These are phyloP conservation scores for Caenorhabditis elegans DNA, from an alignment of 1,140 invertebrate genomes.

Conservation along the genomic window DNA sequence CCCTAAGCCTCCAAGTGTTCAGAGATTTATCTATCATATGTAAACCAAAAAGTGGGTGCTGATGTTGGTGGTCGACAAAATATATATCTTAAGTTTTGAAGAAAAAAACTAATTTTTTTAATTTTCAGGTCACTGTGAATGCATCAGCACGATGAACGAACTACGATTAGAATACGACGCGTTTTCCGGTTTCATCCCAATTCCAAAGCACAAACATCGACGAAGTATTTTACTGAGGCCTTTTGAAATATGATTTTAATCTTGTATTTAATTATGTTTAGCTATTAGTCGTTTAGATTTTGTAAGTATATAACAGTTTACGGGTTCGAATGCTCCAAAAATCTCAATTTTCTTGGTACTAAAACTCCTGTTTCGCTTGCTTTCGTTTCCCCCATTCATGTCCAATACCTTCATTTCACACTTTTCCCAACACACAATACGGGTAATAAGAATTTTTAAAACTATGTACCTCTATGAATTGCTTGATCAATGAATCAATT, in stretches of 20 bases:
- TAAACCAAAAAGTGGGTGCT: no score
- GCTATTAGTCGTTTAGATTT: background rate
- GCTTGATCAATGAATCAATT: constrained; percentile 18
- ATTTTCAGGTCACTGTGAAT: constrained; percentile 14
- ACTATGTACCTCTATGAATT: background rate
- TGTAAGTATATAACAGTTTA: no score
- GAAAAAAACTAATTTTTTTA: no score
- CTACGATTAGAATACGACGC: constrained; percentile 22
- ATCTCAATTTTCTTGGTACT: constrained; percentile 9
- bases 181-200: background rate
- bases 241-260: background rate
- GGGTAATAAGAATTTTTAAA: background rate
- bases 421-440: background rate
- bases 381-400: background rate
- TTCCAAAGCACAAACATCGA: background rate
- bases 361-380: constrained; percentile 5
- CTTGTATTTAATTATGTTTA: no score
- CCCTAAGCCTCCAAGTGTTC: no score
- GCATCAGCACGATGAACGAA: constrained; percentile 18
- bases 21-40: no score
- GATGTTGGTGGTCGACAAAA: no score
- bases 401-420: background rate
- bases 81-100: no score
- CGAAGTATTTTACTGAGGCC: background rate
- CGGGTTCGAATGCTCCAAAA: background rate